Conservation (phyloP, 2,888 invertebrate genomes). For the Drosophila mercatorum region DNA sequence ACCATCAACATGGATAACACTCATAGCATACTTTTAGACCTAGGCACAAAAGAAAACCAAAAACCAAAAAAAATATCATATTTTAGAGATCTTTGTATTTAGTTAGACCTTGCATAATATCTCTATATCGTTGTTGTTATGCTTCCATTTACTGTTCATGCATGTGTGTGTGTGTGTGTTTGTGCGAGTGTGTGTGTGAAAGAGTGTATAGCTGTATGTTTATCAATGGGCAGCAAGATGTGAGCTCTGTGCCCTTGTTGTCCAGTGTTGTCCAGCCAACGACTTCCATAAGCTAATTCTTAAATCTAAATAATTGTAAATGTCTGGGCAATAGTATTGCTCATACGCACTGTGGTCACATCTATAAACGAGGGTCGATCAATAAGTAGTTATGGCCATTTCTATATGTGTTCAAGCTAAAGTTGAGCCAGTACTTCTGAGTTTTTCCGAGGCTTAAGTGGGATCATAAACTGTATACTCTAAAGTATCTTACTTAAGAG, state of each 20-base stretch:
- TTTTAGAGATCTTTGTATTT: slow-evolving; percentile 26
- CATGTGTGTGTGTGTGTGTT: neutral
- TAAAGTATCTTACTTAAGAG: neutral
- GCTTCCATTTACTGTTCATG: slow-evolving; percentile 1
- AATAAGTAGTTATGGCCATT: neutral
- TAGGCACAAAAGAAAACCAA: slow-evolving; percentile 28
- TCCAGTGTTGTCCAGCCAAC: slow-evolving; percentile 37
- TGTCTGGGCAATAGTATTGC: slow-evolving; percentile 66
- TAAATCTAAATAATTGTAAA: slow-evolving; percentile 43
- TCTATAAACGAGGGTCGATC: slow-evolving; percentile 24
- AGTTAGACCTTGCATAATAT: slow-evolving; percentile 31
- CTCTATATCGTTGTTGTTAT: slow-evolving; percentile 10
- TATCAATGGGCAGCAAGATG: slow-evolving; percentile 14
- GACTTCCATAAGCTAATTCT: slow-evolving; percentile 55
- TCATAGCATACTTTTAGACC: slow-evolving; percentile 36
- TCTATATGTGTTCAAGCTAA: neutral
- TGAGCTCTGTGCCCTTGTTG: slow-evolving; percentile 4
- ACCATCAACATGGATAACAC: slow-evolving; percentile 18
- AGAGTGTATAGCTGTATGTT: slow-evolving; percentile 6
- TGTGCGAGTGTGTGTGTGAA: neutral
- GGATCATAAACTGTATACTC: neutral
- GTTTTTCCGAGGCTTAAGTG: neutral
- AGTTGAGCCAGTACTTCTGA: neutral
- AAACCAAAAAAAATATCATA: slow-evolving; percentile 23
- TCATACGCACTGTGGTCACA: slow-evolving; percentile 65